Evolutionary conservation across 2,797 vertebrate species (phyloP), one percentile per base, ranked within the genome.

Genomic region (Alcedo quadribrachys): DNA sequence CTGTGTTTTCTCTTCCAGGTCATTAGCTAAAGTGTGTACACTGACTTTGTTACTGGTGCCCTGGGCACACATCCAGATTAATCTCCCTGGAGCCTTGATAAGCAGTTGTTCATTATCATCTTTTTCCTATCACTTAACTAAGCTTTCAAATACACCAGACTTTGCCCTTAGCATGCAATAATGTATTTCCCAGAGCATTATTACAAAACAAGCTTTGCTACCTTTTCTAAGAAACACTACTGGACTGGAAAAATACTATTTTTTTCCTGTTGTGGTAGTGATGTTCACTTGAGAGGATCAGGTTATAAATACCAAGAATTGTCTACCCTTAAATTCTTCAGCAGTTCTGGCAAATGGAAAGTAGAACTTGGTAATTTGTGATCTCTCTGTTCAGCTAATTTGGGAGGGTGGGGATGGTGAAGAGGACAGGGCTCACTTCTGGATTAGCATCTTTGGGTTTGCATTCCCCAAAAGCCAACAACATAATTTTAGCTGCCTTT

Each of bases 1-100:
- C 63, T n/a, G 28, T 77, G 83, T 89, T 90, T 94, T 90, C 53
- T 93, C 68, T 94, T 96, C 73, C 58, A 92, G 82, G 78, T 63
- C 80, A 18, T 91, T 91, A 95, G 74, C 63, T 95, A 60, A 92
- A 96, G 60, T 1, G 15, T 5, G 1, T 65, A 89, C 40, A 13
- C 58, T 40, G 50, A 81, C 68, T 80, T 62, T 48, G 73, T 75
- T 66, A 51, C 51, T 11, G 32, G 20, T 78, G 40, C 82, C 66
- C 68, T 74, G 71, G 62, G 60, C 78, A 57, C 66, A 12, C 2
- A 4, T 80, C 69, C 86, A 87, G 78, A 63, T 81, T 53, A 89
- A 73, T 81, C 51, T 93, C 62, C 66, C 45, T 60, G 51, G 42
- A 71, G 63, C 22, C 40, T 78, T 53, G 60, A 75, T 78, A 86